Conservation (phyloP, 2,888 invertebrate genomes). For the Macaria notata region DNA sequence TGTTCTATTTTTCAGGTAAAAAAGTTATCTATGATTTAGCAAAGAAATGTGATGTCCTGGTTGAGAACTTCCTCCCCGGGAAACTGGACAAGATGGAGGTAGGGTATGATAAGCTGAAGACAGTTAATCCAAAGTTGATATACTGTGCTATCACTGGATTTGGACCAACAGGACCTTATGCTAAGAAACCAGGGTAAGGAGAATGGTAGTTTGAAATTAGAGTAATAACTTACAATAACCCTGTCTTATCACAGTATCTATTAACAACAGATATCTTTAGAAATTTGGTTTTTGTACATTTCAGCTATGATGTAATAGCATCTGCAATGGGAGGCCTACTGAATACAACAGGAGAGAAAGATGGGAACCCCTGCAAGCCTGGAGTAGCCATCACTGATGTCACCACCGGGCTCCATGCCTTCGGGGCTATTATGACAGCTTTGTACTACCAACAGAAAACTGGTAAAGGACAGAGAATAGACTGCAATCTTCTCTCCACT, state of each 20-base stretch:
- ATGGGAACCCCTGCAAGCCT: slow-evolving; percentile 93
- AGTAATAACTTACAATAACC: too few relatives aligned
- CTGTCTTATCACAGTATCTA: too few relatives aligned
- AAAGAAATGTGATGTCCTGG: slow-evolving; percentile 90
- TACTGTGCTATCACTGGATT: slow-evolving; percentile 98
- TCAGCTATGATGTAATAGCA: slow-evolving; percentile 95
- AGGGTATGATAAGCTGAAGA: slow-evolving; percentile 89
- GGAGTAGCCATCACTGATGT: slow-evolving; percentile 97
- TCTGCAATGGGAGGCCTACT: slow-evolving; percentile 95
- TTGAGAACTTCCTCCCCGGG: slow-evolving; percentile 97
- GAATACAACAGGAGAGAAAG: slow-evolving; percentile 92
- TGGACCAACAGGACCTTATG: slow-evolving; percentile 93
- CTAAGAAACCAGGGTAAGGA: slow-evolving; percentile 88
- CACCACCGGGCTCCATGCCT: slow-evolving; percentile 96
- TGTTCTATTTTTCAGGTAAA: slow-evolving; percentile 60
- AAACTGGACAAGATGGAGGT: slow-evolving; percentile 89
- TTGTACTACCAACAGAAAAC: slow-evolving; percentile 89
- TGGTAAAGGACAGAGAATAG: slow-evolving; percentile 94
- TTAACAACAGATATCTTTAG: too few relatives aligned
- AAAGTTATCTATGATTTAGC: slow-evolving; percentile 87
- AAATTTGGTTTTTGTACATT: slow-evolving; percentile 29
- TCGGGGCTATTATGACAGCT: slow-evolving; percentile 97
- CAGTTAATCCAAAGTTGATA: slow-evolving; percentile 89
- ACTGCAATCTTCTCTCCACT: slow-evolving; percentile 96
- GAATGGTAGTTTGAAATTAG: not conserved